phyloP scores from a whole-genome alignment of 1,140 invertebrate species.

The Artemia franciscana region DNA sequence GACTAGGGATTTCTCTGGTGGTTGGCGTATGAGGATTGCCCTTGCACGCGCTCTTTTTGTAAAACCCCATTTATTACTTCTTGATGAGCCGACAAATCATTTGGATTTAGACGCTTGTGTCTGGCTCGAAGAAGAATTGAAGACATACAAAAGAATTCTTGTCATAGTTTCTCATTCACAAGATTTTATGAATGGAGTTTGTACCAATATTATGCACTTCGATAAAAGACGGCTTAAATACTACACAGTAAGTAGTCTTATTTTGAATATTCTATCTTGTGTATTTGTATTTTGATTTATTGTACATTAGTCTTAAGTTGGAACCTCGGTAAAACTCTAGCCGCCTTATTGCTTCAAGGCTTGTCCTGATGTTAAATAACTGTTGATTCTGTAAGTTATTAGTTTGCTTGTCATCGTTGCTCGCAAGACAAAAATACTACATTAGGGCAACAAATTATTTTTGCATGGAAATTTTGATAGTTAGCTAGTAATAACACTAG shows the following conservation, averaged over 20 bases:
- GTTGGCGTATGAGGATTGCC: constrained; percentile 99
- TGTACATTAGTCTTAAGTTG: no score
- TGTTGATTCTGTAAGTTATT: no score
- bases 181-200: constrained; percentile 98
- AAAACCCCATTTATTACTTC: constrained; percentile 14
- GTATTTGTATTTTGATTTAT: no score
- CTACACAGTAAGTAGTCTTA: constrained; percentile 46
- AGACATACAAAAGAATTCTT: constrained; percentile 85
- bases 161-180: constrained; percentile 99
- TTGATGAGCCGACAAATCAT: constrained; percentile 39
- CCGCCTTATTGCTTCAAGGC: no score
- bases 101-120: constrained; percentile 76
- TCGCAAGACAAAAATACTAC: no score
- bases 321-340: no score
- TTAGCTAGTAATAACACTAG: no score
- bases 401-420: no score
- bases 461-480: no score
- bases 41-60: constrained; percentile 72
- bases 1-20: constrained; percentile 86
- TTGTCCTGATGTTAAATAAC: no score
- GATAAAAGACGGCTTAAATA: constrained; percentile 80
- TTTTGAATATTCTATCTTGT: constrained; percentile 1
- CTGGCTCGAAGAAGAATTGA: constrained; percentile 96
- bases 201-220: constrained; percentile 94
- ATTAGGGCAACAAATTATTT: no score